Percentiles rank a stretch among this genome's conserved stretches.
Conservation (phyloP, 2,888 invertebrate genomes). For the Apotomis turbidana region DNA sequence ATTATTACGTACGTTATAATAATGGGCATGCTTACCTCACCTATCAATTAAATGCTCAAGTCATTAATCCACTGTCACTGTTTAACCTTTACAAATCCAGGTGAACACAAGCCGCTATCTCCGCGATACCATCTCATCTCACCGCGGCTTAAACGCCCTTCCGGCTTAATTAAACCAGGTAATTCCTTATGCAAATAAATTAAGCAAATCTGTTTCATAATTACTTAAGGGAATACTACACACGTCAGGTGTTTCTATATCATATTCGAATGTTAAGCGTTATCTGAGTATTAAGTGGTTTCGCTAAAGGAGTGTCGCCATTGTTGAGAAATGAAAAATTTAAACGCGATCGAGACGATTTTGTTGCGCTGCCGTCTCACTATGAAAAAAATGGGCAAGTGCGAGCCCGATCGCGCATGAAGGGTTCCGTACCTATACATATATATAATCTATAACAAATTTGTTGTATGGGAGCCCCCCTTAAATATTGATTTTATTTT, state of each 20-base stretch:
- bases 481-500: too few species aligned
- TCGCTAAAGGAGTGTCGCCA: too few species aligned
- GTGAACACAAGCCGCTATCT: conserved; percentile 16
- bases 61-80: not conserved
- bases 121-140: conserved; percentile 27
- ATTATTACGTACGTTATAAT: too few species aligned
- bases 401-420: too few species aligned
- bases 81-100: conserved; percentile 3
- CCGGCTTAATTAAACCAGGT: conserved; percentile 33
- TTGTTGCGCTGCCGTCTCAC: too few species aligned
- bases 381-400: too few species aligned
- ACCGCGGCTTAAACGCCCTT: conserved; percentile 24
- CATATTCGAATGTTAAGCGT: not conserved
- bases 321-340: too few species aligned
- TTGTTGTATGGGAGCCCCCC: too few species aligned
- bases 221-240: conserved; percentile 28
- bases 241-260: not conserved
- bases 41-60: not conserved
- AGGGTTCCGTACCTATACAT: too few species aligned
- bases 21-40: not conserved
- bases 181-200: conserved; percentile 38
- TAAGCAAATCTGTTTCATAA: conserved; percentile 36
- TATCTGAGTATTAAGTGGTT: not conserved
- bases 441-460: too few species aligned
- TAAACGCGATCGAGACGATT: too few species aligned